Conservation (phyloP, 2,888 invertebrate genomes). For the Zaprionus obscuricornis region DNA sequence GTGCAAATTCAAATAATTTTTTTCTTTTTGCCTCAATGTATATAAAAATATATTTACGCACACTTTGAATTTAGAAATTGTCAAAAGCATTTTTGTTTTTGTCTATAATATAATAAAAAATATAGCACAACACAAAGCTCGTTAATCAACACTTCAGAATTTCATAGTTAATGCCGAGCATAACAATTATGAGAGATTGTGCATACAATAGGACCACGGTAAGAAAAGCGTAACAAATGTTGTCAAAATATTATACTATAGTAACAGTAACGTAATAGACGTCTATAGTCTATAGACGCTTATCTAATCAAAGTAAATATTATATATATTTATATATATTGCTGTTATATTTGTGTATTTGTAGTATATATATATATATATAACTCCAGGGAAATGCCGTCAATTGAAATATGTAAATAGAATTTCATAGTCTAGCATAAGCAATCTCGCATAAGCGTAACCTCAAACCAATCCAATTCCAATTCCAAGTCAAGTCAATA, state of each 20-base stretch:
- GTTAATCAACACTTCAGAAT: neutral
- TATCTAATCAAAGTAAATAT: conserved; percentile 56
- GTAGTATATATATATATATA: conserved; percentile 15
- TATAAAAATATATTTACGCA: neutral
- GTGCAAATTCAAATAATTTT: conserved; percentile 36
- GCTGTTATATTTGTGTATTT: neutral
- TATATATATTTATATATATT: neutral
- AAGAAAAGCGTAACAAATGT: conserved; percentile 51
- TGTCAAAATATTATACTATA: conserved; percentile 28
- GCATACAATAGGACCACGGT: neutral
- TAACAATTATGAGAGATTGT: conserved; percentile 12
- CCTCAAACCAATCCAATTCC: too few relatives aligned
- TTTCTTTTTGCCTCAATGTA: neutral
- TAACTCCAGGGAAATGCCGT: conserved; percentile 17
- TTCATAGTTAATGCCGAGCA: conserved; percentile 37
- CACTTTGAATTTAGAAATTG: neutral
- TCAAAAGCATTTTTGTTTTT: too few relatives aligned
- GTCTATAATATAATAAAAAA: too few relatives aligned
- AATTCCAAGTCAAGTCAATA: conserved; percentile 17
- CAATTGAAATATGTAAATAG: conserved; percentile 12
- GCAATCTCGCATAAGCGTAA: too few relatives aligned
- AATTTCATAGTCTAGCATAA: too few relatives aligned
- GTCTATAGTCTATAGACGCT: neutral
- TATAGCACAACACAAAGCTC: neutral
- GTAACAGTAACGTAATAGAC: conserved; percentile 43